A percentile compares a stretch with the other conserved stretches of the same genome.
Evolutionary conservation across 2,797 vertebrate species (phyloP).

Genomic region (Odontamblyopus rebecca): DNA sequence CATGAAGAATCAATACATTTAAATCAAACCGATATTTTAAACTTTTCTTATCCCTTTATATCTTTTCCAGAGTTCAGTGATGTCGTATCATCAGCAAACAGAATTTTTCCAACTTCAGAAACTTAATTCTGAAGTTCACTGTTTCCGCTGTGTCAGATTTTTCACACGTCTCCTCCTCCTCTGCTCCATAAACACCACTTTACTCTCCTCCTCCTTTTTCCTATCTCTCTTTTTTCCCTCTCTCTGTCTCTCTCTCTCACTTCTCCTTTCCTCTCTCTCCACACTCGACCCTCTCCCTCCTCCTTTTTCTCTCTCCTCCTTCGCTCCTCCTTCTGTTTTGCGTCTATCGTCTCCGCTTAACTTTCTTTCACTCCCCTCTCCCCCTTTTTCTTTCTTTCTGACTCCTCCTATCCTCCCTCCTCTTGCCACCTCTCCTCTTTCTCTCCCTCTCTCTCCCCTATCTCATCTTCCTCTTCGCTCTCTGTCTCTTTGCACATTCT

Average conservation of each 20-base stretch:
- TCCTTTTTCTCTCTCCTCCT: background rate
- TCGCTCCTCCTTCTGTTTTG: background rate
- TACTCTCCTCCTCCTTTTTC: background rate
- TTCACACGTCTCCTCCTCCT: background rate
- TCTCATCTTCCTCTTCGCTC: background rate
- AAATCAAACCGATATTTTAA: too few species aligned
- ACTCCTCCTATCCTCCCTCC: background rate
- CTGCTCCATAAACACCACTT: background rate
- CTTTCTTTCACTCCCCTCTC: slow-evolving; percentile 30
- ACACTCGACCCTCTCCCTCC: background rate
- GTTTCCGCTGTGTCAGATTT: background rate
- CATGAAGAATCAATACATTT: too few species aligned
- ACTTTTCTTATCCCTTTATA: too few species aligned
- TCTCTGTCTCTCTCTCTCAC: too few species aligned
- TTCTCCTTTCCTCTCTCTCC: background rate
- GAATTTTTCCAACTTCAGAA: too few species aligned
- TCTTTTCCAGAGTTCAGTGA: too few species aligned
- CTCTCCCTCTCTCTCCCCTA: background rate
- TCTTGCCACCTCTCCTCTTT: background rate
- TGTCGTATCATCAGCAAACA: too few species aligned
- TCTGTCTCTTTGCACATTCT: background rate
- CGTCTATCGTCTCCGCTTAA: too few species aligned
- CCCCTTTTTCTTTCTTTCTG: background rate
- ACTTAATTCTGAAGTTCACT: too few species aligned
- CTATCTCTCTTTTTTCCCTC: background rate